Conservation (phyloP, 1,140 invertebrate genomes). For the Microplitis demolitor region DNA sequence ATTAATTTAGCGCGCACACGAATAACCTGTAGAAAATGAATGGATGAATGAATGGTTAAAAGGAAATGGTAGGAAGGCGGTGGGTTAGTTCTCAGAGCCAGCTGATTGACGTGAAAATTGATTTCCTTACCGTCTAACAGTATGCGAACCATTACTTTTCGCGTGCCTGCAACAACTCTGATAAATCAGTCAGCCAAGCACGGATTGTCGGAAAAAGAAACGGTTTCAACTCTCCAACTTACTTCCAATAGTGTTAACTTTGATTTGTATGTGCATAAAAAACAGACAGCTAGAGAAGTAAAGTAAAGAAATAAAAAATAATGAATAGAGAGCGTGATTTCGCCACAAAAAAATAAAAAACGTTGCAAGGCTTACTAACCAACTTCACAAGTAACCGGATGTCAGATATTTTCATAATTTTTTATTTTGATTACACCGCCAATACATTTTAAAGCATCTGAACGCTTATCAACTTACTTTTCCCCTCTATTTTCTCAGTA, state of each 20-base stretch:
- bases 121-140: conserved; percentile 20
- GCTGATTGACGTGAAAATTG: conserved; percentile 28
- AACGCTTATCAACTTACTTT: too few species aligned
- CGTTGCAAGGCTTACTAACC: too few species aligned
- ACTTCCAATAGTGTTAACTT: neutral
- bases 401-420: too few species aligned
- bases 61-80: neutral
- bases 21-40: conserved; percentile 2
- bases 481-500: too few species aligned
- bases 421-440: too few species aligned
- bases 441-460: too few species aligned
- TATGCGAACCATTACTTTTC: conserved; percentile 18
- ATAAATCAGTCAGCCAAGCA: conserved; percentile 19
- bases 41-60: neutral
- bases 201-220: conserved; percentile 11
- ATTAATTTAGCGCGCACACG: neutral
- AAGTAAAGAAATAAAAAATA: too few species aligned
- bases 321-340: too few species aligned
- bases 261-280: neutral
- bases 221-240: neutral
- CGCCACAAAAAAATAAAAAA: too few species aligned
- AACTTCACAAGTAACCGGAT: too few species aligned
- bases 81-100: neutral
- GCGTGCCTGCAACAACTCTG: conserved; percentile 24
- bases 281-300: too few species aligned